Base-by-base conservation (phyloP, 2,888 invertebrate species). In the Brassicogethes aeneus region DNA sequence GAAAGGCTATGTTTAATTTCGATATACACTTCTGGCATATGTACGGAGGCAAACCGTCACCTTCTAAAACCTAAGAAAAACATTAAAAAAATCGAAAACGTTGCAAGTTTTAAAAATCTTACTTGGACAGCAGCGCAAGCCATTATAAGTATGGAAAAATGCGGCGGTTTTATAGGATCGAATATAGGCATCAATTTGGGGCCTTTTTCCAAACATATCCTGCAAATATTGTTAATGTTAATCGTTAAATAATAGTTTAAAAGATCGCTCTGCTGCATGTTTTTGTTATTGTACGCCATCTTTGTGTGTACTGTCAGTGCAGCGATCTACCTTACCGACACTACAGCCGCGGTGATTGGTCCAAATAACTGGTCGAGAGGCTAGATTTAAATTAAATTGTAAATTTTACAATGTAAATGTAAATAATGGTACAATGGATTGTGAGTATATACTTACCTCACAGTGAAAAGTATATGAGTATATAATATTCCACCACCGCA, bases 61-160 rank as follows among this genome's bases (percentile, higher is more conserved):
- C 64, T 55, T 67, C 63, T 34, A 59, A 40, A 17, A 69, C 64
- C 69, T 69, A 46, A 46, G 62, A 61, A 32, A 23, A n/a, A 42
- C 15, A 35, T 42, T 17, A 33, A n/a, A n/a, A n/a, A n/a, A n/a
- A n/a, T n/a, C n/a, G n/a, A n/a, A n/a, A n/a, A n/a, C n/a, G n/a
- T n/a, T n/a, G 10, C 23, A 23, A 10, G 23, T 23, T 10, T 5
- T 7, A 23, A 30, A 30, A 29, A 7, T 17, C 34, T 59, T 60
- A 69, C 69, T 61, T 69, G 65, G 2, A 69, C 66, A 36, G 65
- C 57, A 38, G 68, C 65, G 55, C 69, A 69, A 44, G 67, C 64
- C 66, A 68, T 69, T 36, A 69, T 66, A 45, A 69, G 52, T 41
- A 66, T 60, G 5, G 68, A 65, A 51, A 68, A 67, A 54, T 66